Evolutionary conservation across 2,888 invertebrate species (phyloP).

Genomic region (Folsomia manolachei): DNA sequence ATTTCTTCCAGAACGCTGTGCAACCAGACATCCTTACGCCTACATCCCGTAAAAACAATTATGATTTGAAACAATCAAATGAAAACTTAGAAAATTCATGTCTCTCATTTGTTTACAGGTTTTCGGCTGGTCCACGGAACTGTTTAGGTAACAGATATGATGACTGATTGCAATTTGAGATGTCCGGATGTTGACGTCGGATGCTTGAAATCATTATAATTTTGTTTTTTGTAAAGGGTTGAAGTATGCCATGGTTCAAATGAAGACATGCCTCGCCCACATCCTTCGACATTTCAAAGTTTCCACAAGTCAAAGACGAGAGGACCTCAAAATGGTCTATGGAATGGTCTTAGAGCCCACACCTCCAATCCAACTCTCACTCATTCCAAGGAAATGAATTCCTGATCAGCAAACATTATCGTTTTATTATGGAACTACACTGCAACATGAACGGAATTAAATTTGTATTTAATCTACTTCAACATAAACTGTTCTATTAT

Average conservation of each 20-base stretch:
- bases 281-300: conserved; percentile 1
- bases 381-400: no score
- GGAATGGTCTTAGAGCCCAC: conserved; percentile 5
- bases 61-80: no score
- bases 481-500: no score
- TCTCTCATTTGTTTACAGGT: no score
- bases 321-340: neutral
- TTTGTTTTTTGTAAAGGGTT: neutral
- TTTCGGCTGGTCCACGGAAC: neutral
- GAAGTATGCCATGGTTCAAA: conserved; percentile 11
- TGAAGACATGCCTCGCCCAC: neutral
- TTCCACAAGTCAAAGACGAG: neutral
- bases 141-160: neutral
- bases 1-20: neutral
- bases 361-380: neutral
- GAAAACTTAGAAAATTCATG: no score
- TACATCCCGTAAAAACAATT: no score
- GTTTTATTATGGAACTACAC: no score
- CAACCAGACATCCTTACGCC: neutral
- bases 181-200: no score
- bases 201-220: neutral
- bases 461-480: no score
- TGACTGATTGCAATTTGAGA: neutral
- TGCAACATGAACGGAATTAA: no score
- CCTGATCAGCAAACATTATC: no score